phyloP scores from a whole-genome alignment of 2,888 invertebrate genomes.

The Caenorhabditis afra region DNA sequence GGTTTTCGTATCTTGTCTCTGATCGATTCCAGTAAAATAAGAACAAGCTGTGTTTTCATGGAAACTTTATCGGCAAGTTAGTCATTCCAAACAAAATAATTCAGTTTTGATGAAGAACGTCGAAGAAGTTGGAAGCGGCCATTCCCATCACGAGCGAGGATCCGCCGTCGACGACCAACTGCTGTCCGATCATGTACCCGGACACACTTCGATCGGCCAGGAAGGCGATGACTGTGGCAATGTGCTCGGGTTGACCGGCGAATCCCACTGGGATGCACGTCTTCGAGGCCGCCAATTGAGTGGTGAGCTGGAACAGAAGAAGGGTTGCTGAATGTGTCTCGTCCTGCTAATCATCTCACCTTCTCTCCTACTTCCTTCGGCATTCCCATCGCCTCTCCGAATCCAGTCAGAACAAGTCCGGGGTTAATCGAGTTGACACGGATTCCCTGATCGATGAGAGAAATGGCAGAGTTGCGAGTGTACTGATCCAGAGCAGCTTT shows the following conservation, averaged over 20 bases:
- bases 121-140: no score
- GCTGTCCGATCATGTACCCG: conserved; percentile 57
- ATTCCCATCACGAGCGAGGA: conserved; percentile 43
- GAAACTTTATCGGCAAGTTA: no score
- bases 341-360: neutral
- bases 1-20: no score
- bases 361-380: neutral
- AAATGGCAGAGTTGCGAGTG: neutral
- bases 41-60: no score
- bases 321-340: no score
- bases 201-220: conserved; percentile 14
- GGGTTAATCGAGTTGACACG: conserved; percentile 12
- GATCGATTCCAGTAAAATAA: no score
- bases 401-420: neutral
- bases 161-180: conserved; percentile 58
- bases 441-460: conserved; percentile 7
- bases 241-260: conserved; percentile 44
- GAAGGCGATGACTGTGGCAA: conserved; percentile 45
- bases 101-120: no score
- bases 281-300: neutral
- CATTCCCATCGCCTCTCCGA: neutral
- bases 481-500: conserved; percentile 10
- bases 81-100: no score
- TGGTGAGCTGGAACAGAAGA: no score
- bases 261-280: conserved; percentile 39